These are phyloP conservation scores for Rhyacophila brunnea DNA, from an alignment of 1,140 invertebrate genomes.

Conservation along the genomic window DNA sequence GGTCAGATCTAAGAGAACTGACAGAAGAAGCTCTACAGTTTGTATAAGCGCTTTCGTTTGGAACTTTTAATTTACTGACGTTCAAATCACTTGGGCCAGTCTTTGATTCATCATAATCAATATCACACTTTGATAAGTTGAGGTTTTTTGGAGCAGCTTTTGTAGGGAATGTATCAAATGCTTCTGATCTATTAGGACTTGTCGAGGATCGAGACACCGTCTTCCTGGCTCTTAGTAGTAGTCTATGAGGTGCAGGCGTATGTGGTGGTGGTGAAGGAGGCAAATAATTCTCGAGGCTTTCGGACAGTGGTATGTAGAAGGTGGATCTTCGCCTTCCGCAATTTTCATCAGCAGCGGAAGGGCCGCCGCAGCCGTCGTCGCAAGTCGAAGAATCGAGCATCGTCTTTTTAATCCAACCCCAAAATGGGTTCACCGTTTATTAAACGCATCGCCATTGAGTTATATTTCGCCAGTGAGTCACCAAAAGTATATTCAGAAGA, in stretches of 20 bases:
- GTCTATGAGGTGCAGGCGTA: conserved; percentile 39
- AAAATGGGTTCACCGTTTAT: no score
- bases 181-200: conserved; percentile 11
- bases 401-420: not conserved
- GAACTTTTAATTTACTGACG: not conserved
- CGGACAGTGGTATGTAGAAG: conserved; percentile 60
- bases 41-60: not conserved
- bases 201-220: conserved; percentile 19
- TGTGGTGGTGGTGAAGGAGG: conserved; percentile 48
- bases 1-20: conserved; percentile 1
- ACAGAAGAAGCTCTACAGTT: not conserved
- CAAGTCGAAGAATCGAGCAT: conserved; percentile 31
- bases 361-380: conserved; percentile 13
- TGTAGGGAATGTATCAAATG: conserved; percentile 32
- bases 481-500: no score
- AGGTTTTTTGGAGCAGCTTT: conserved; percentile 31
- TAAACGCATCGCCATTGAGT: no score
- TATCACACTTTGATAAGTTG: conserved; percentile 29
- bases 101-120: conserved; percentile 29
- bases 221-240: conserved; percentile 27
- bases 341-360: conserved; percentile 44
- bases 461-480: no score
- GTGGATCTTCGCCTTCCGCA: conserved; percentile 55
- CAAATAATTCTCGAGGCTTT: conserved; percentile 53
- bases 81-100: not conserved